phyloP scores from a whole-genome alignment of 2,888 invertebrate species.

The Euclidia mi region DNA sequence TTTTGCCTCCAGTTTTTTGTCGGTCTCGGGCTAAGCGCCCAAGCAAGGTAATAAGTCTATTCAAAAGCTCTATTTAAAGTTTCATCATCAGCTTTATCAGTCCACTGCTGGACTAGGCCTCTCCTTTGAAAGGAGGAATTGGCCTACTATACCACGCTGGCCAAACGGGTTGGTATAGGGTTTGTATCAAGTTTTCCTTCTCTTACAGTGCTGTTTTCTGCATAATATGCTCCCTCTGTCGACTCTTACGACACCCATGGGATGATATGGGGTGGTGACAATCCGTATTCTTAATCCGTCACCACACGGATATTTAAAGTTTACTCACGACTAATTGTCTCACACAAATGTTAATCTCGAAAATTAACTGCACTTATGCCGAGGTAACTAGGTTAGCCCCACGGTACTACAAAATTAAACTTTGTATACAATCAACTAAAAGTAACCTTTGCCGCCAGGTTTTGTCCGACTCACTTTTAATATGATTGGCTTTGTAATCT shows the following conservation, averaged over 20 bases:
- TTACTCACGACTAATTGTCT: constrained; percentile 65
- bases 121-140: too few species aligned
- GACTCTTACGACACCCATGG: too few species aligned
- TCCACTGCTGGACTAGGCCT: too few species aligned
- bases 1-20: constrained; percentile 54
- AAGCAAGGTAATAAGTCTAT: constrained; percentile 57
- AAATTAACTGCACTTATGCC: constrained; percentile 68
- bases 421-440: constrained; percentile 46
- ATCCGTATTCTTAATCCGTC: too few species aligned
- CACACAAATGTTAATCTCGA: constrained; percentile 66
- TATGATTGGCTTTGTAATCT: constrained; percentile 14
- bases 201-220: too few species aligned
- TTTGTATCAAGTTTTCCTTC: too few species aligned
- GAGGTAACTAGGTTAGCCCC: constrained; percentile 59
- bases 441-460: constrained; percentile 32
- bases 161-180: too few species aligned
- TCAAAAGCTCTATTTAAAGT: constrained; percentile 65
- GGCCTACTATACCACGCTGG: too few species aligned
- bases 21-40: constrained; percentile 41
- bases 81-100: too few species aligned
- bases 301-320: too few species aligned
- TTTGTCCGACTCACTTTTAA: constrained; percentile 22
- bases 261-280: too few species aligned
- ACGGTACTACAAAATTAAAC: constrained; percentile 56
- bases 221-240: too few species aligned